Percentiles rank a stretch among this genome's conserved stretches.
Evolutionary conservation across 2,888 invertebrate species (phyloP).

Genomic region (Drosophila birchii): DNA sequence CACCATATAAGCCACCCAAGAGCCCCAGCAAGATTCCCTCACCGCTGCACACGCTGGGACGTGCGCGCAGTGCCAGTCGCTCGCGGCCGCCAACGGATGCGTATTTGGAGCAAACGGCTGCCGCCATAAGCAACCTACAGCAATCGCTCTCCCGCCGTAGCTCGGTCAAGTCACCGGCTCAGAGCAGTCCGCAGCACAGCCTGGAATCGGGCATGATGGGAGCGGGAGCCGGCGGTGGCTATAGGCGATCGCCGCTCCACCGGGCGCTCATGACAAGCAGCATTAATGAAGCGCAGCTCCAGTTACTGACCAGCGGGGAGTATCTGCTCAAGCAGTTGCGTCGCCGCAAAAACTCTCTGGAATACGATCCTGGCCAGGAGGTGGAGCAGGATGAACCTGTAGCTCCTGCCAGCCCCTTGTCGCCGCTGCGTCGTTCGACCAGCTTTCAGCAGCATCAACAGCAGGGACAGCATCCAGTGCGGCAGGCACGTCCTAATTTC

Average conservation of each 20-base stretch:
- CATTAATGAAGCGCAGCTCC: constrained; percentile 84
- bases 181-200: constrained; percentile 83
- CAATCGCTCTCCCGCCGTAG: constrained; percentile 83
- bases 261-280: constrained; percentile 83
- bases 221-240: constrained; percentile 49
- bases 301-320: constrained; percentile 81
- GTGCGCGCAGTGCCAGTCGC: constrained; percentile 84
- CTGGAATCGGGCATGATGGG: constrained; percentile 61
- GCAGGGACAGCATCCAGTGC: constrained; percentile 55
- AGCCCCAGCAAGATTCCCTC: constrained; percentile 92
- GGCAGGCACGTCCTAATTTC: constrained; percentile 78
- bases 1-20: constrained; percentile 82
- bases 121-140: constrained; percentile 81
- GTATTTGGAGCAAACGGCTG: constrained; percentile 86
- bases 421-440: constrained; percentile 88
- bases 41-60: constrained; percentile 88
- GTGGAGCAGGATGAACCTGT: constrained; percentile 47
- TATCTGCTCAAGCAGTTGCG: constrained; percentile 81
- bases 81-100: constrained; percentile 85
- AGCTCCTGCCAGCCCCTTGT: constrained; percentile 60
- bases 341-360: constrained; percentile 84
- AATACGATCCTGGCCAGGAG: constrained; percentile 50
- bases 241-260: constrained; percentile 74
- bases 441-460: constrained; percentile 85
- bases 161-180: constrained; percentile 83